Evolutionary conservation across 1,140 invertebrate species (phyloP).

Genomic region (Mya arenaria): DNA sequence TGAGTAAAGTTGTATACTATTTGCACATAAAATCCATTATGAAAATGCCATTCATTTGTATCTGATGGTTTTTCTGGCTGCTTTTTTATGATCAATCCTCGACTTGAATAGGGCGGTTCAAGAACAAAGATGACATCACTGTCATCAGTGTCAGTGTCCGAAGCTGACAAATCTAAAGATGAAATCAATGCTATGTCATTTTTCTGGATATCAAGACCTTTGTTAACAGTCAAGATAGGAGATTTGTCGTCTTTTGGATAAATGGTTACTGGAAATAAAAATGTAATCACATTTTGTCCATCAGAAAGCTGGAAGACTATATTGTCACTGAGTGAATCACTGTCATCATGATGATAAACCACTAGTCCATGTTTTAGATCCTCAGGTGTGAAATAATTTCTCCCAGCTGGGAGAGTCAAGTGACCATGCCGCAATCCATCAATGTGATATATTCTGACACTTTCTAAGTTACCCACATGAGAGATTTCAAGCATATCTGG

Average conservation of each 20-base stretch:
- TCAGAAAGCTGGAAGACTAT: constrained; percentile 81
- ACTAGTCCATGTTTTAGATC: constrained; percentile 78
- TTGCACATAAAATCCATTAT: constrained; percentile 77
- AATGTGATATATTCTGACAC: constrained; percentile 78
- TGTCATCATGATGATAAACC: constrained; percentile 81
- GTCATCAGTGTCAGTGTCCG: constrained; percentile 81
- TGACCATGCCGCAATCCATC: constrained; percentile 79
- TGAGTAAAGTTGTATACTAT: constrained; percentile 78
- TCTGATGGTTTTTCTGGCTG: constrained; percentile 75
- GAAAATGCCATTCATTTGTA: constrained; percentile 74
- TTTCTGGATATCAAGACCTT: constrained; percentile 78
- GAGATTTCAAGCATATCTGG: constrained; percentile 78
- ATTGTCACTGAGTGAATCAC: constrained; percentile 80
- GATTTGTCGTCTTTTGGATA: constrained; percentile 81
- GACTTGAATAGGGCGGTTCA: constrained; percentile 69
- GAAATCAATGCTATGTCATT: constrained; percentile 75
- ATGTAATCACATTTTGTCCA: constrained; percentile 79
- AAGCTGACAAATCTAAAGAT: constrained; percentile 78
- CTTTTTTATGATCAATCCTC: constrained; percentile 76
- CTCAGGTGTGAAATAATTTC: constrained; percentile 78
- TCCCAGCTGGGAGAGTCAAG: constrained; percentile 70
- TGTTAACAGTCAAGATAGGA: constrained; percentile 80
- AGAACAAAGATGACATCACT: constrained; percentile 75
- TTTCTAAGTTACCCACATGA: constrained; percentile 80
- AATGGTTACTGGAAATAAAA: constrained; percentile 81